These are phyloP conservation scores for Morinoia aosen DNA, from an alignment of 2,888 invertebrate species.

Conservation along the genomic window DNA sequence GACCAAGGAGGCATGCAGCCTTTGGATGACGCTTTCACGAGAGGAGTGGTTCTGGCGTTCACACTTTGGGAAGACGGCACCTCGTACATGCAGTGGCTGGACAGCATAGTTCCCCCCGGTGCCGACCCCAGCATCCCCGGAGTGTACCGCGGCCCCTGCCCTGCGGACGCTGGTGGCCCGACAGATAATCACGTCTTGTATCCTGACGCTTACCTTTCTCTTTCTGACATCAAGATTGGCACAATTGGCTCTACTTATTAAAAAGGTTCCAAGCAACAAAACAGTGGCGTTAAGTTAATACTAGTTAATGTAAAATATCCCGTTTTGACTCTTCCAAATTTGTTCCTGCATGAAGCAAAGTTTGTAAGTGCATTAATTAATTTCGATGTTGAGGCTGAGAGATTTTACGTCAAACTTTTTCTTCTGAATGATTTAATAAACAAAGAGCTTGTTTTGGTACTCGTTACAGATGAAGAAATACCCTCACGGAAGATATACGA, in stretches of 20 bases:
- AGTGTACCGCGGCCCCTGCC: neutral
- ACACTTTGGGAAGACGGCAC: neutral
- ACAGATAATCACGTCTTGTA: neutral
- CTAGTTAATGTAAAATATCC: too few species aligned
- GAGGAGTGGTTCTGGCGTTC: neutral
- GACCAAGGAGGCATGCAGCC: conserved; percentile 27
- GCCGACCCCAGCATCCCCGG: conserved; percentile 8
- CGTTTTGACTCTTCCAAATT: too few species aligned
- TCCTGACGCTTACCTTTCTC: neutral
- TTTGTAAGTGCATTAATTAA: too few species aligned
- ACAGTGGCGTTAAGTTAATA: too few species aligned
- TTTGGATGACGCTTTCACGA: neutral
- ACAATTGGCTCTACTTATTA: neutral
- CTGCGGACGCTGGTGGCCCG: neutral
- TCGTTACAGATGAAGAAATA: too few species aligned
- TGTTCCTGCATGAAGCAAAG: too few species aligned
- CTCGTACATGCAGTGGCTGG: conserved; percentile 22
- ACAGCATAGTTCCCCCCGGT: conserved; percentile 5
- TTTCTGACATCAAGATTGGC: neutral
- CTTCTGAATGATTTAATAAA: too few species aligned
- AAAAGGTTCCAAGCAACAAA: neutral
- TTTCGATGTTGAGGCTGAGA: too few species aligned
- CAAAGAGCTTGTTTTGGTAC: too few species aligned
- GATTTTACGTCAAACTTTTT: too few species aligned
- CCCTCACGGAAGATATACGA: too few species aligned